Conservation (phyloP, 2,888 invertebrate genomes). For the Phania funesta region DNA sequence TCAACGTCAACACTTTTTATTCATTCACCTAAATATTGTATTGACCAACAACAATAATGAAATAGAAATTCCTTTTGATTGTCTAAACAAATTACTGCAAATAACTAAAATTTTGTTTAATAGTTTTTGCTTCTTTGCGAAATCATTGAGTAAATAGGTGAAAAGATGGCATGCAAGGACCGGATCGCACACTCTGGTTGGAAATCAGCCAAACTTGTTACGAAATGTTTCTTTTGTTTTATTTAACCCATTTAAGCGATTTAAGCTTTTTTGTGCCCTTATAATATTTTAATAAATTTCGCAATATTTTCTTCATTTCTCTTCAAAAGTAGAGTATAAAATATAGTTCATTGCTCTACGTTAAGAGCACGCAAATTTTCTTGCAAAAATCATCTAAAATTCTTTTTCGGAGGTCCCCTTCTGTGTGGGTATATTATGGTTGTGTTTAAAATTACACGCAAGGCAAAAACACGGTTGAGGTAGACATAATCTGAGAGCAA, state of each 20-base stretch:
- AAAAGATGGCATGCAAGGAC: constrained; percentile 25
- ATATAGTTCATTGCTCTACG: too few relatives aligned
- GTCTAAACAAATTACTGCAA: constrained; percentile 23
- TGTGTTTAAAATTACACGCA: too few relatives aligned
- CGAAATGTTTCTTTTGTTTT: neutral
- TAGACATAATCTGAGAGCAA: too few relatives aligned
- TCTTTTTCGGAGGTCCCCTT: too few relatives aligned
- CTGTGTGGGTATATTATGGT: too few relatives aligned
- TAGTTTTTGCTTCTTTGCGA: constrained; percentile 8
- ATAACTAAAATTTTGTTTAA: constrained; percentile 20
- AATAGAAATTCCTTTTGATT: constrained; percentile 9
- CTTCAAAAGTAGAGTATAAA: too few relatives aligned
- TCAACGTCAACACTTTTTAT: constrained; percentile 66
- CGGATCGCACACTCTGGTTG: constrained; percentile 27
- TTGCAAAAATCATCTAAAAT: too few relatives aligned
- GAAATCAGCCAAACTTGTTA: constrained; percentile 28
- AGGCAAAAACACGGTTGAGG: too few relatives aligned
- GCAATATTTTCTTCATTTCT: too few relatives aligned
- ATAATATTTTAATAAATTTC: too few relatives aligned
- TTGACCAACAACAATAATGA: neutral
- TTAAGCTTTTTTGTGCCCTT: too few relatives aligned
- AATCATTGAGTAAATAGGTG: neutral
- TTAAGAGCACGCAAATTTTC: too few relatives aligned
- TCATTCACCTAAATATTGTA: constrained; percentile 30
- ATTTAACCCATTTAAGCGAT: neutral